Conservation (phyloP, 2,797 vertebrate species). For the Lacerta agilis region DNA sequence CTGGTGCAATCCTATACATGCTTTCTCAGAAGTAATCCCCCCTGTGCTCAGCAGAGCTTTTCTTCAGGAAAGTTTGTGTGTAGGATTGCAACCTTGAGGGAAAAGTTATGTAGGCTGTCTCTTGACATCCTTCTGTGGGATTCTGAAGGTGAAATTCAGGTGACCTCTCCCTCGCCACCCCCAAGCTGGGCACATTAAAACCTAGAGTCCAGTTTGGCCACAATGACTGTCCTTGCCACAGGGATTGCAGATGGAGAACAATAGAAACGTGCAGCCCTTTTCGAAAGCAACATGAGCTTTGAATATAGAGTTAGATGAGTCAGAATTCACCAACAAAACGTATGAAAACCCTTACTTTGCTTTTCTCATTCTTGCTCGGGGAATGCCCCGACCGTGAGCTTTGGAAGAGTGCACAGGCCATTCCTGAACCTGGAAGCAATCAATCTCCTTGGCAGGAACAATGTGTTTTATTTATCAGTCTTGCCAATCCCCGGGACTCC, state of each 20-base stretch:
- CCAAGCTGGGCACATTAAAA: not conserved
- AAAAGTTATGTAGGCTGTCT: not conserved
- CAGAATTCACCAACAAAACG: conserved; percentile 19
- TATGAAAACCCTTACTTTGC: not conserved
- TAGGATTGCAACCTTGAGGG: not conserved
- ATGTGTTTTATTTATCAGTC: conserved; percentile 67
- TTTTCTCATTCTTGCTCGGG: not conserved
- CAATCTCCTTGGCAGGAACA: conserved; percentile 65
- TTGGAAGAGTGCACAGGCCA: conserved; percentile 44
- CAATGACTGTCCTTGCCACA: not conserved
- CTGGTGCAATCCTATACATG: not conserved
- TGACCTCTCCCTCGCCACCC: no score
- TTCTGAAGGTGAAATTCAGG: conserved; percentile 1
- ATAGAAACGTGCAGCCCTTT: not conserved
- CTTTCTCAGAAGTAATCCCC: not conserved
- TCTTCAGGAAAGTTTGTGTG: not conserved
- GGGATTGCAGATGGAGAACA: not conserved
- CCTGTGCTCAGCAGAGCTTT: not conserved
- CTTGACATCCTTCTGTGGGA: not conserved
- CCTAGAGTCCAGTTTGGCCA: not conserved
- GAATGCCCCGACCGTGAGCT: conserved; percentile 34
- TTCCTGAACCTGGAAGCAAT: conserved; percentile 58
- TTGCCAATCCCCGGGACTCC: conserved; percentile 67
- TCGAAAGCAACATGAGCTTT: conserved; percentile 22
- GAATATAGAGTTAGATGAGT: conserved; percentile 44